phyloP scores from a whole-genome alignment of 2,888 invertebrate genomes.

The Notodonta dromedarius region DNA sequence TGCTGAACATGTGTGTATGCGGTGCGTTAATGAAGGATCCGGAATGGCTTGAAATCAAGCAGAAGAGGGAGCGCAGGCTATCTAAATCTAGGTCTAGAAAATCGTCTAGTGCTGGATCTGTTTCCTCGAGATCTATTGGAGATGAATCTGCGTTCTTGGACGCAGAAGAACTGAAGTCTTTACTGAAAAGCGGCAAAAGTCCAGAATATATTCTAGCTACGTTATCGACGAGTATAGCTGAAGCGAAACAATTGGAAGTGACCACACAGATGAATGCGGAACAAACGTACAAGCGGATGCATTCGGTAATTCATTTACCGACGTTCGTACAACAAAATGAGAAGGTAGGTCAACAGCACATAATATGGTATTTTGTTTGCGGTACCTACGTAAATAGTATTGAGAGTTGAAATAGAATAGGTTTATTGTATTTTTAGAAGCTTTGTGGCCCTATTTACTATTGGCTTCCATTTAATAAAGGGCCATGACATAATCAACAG shows the following conservation, averaged over 20 bases:
- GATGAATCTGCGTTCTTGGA: slow-evolving; percentile 81
- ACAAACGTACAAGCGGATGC: slow-evolving; percentile 65
- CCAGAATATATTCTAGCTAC: slow-evolving; percentile 87
- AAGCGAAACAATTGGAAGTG: slow-evolving; percentile 72
- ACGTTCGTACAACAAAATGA: slow-evolving; percentile 90
- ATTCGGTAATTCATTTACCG: slow-evolving; percentile 90
- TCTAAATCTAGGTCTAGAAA: slow-evolving; percentile 68
- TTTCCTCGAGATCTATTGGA: slow-evolving; percentile 77
- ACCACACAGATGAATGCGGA: slow-evolving; percentile 76
- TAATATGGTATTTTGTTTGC: not conserved
- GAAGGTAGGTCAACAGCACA: slow-evolving; percentile 76
- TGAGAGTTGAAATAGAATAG: too few species aligned
- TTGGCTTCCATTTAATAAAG: too few species aligned
- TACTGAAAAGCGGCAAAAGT: slow-evolving; percentile 88
- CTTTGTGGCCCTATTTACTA: too few species aligned
- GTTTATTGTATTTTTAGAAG: too few species aligned
- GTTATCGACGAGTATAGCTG: slow-evolving; percentile 82
- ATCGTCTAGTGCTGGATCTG: slow-evolving; percentile 79
- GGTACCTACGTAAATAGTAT: not conserved
- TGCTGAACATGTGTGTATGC: slow-evolving; percentile 93
- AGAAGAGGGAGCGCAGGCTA: slow-evolving; percentile 78
- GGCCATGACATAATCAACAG: too few species aligned
- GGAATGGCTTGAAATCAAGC: slow-evolving; percentile 89
- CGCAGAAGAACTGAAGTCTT: slow-evolving; percentile 86
- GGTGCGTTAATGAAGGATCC: slow-evolving; percentile 95